Conservation (phyloP, 2,888 invertebrate genomes). For the Unio delphinus region DNA sequence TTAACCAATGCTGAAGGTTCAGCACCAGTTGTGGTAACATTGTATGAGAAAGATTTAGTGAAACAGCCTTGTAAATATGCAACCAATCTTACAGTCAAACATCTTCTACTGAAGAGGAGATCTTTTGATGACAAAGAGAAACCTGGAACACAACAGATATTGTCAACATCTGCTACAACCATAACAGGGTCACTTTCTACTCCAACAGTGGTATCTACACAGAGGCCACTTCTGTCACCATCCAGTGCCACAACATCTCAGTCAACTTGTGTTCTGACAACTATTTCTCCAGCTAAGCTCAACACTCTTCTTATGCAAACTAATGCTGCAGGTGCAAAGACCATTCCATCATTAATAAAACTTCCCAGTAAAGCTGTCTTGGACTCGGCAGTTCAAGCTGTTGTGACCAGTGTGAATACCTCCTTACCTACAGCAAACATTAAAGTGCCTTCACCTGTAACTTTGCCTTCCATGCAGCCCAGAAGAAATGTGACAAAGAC, state of each 20-base stretch:
- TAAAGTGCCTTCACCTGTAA: slow-evolving; percentile 61
- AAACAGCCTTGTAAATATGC: slow-evolving; percentile 52
- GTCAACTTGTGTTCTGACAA: slow-evolving; percentile 27
- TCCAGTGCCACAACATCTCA: slow-evolving; percentile 9
- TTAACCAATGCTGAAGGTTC: not conserved
- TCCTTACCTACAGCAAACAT: slow-evolving; percentile 63
- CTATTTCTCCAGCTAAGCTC: slow-evolving; percentile 33
- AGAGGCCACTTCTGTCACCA: slow-evolving; percentile 1
- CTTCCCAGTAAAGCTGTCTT: slow-evolving; percentile 49
- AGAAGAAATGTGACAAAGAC: slow-evolving; percentile 61
- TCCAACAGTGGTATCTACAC: not conserved
- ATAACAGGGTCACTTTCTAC: not conserved
- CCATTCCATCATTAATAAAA: slow-evolving; percentile 37
- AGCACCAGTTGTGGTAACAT: not conserved
- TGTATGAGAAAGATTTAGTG: too few relatives aligned
- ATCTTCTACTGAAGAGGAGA: slow-evolving; percentile 58
- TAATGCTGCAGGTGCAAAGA: slow-evolving; percentile 39
- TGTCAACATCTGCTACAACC: not conserved
- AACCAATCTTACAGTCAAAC: slow-evolving; percentile 65
- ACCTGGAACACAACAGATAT: slow-evolving; percentile 5
- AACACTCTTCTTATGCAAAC: slow-evolving; percentile 41
- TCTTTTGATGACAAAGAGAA: slow-evolving; percentile 18
- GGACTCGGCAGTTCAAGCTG: slow-evolving; percentile 54
- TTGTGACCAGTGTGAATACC: slow-evolving; percentile 56
- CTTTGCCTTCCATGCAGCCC: slow-evolving; percentile 54